A percentile compares a stretch with the other conserved stretches of the same genome.
Conservation (phyloP, 2,113 vertebrate genomes). For the Proterorhinus semilunaris region DNA sequence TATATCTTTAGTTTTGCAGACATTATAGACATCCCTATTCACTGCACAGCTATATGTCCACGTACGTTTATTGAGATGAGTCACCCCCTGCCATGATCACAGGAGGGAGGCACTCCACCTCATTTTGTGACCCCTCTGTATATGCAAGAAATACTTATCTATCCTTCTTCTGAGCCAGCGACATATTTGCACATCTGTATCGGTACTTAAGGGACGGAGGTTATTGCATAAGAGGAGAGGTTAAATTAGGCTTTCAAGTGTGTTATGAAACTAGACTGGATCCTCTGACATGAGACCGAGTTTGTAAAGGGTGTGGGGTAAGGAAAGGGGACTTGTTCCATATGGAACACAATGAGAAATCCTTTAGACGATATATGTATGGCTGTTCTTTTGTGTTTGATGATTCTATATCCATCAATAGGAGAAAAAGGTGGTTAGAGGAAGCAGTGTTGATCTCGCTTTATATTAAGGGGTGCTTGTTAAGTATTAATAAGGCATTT, state of each 20-base stretch:
- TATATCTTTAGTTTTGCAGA: slow-evolving; percentile 29
- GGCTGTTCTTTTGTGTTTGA: no score
- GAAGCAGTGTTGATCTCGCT: no score
- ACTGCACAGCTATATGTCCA: slow-evolving; percentile 40
- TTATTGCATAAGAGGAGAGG: slow-evolving; percentile 9
- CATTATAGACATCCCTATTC: slow-evolving; percentile 33
- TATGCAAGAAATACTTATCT: slow-evolving; percentile 18
- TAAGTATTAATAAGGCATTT: no score
- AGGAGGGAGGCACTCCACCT: slow-evolving; percentile 36
- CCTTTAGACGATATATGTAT: no score
- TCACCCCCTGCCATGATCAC: slow-evolving; percentile 40
- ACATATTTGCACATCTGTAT: slow-evolving; percentile 14
- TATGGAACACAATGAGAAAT: neutral
- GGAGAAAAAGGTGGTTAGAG: no score
- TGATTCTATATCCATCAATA: no score
- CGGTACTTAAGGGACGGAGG: slow-evolving; percentile 6
- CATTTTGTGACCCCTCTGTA: slow-evolving; percentile 35
- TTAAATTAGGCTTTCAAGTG: slow-evolving; percentile 5
- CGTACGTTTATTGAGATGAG: slow-evolving; percentile 35
- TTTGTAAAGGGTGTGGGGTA: neutral
- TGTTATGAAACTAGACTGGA: neutral
- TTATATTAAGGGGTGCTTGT: no score
- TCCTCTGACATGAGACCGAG: neutral
- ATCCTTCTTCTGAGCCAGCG: slow-evolving; percentile 7
- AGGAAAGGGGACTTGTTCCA: neutral